Conservation (phyloP, 2,797 vertebrate genomes). For the Scarus forsteni region DNA sequence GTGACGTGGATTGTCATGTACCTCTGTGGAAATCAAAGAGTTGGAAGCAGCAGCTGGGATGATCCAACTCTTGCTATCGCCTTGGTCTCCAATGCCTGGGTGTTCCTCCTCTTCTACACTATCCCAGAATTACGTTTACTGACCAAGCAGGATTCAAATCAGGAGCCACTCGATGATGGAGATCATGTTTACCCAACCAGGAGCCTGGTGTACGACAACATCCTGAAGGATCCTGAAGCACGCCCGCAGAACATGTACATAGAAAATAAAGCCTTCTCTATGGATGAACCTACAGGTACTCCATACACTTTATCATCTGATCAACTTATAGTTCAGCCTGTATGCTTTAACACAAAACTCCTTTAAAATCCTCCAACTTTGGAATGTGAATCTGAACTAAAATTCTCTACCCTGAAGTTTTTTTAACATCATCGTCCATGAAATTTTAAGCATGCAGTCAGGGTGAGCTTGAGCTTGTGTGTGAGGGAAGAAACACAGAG, state of each 20-base stretch:
- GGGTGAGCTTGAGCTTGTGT: too few species aligned
- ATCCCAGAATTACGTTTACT: conserved; percentile 91
- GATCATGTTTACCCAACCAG: conserved; percentile 87
- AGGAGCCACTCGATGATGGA: conserved; percentile 76
- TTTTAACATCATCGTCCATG: too few species aligned
- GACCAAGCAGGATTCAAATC: conserved; percentile 77
- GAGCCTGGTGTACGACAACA: conserved; percentile 89
- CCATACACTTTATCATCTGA: conserved; percentile 1
- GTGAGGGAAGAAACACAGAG: too few species aligned
- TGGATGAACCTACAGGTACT: conserved; percentile 90
- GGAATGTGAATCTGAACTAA: too few species aligned
- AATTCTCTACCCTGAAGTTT: too few species aligned
- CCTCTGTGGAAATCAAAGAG: conserved; percentile 83
- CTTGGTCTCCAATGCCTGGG: conserved; percentile 87
- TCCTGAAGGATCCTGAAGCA: conserved; percentile 84
- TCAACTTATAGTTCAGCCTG: too few species aligned
- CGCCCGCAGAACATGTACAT: conserved; percentile 82
- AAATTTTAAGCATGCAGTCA: too few species aligned
- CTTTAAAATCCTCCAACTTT: too few species aligned
- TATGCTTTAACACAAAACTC: too few species aligned
- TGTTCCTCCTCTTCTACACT: conserved; percentile 89
- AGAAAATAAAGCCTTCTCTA: conserved; percentile 92
- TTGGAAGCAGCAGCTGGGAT: conserved; percentile 83
- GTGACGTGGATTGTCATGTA: conserved; percentile 91
- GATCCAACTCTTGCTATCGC: conserved; percentile 92